Conservation (phyloP, 2,888 invertebrate genomes). For the Synergus gifuensis region DNA sequence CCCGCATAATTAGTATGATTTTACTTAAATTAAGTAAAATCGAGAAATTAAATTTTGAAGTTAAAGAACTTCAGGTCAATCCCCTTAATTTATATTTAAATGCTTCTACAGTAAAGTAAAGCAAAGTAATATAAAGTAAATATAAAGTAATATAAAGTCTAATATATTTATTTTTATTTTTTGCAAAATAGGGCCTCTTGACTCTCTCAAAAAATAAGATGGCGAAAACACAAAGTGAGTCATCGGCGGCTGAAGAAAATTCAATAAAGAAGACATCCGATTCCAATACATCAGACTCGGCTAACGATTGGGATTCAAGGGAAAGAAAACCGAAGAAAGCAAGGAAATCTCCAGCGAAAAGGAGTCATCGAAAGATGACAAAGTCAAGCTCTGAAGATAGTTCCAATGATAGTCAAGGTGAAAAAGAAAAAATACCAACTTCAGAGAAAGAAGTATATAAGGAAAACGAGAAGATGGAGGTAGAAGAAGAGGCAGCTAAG, state of each 20-base stretch:
- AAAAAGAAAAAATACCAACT: constrained; percentile 70
- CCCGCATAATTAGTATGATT: no score
- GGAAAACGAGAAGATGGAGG: not conserved
- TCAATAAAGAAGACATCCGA: constrained; percentile 70
- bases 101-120: no score
- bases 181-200: constrained; percentile 85
- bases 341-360: constrained; percentile 59
- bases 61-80: no score
- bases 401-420: constrained; percentile 63
- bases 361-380: constrained; percentile 77
- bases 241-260: constrained; percentile 70
- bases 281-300: constrained; percentile 80
- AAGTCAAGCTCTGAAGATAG: constrained; percentile 77
- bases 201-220: constrained; percentile 90
- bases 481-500: constrained; percentile 66
- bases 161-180: no score
- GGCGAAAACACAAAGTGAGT: constrained; percentile 77
- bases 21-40: not conserved
- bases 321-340: constrained; percentile 69
- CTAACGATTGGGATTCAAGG: constrained; percentile 64
- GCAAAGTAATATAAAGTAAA: no score
- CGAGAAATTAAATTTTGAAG: no score
- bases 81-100: no score
- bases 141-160: no score
- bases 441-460: not conserved